Base-by-base conservation (phyloP, 2,113 vertebrate genomes). In the Cnemophilus loriae region DNA sequence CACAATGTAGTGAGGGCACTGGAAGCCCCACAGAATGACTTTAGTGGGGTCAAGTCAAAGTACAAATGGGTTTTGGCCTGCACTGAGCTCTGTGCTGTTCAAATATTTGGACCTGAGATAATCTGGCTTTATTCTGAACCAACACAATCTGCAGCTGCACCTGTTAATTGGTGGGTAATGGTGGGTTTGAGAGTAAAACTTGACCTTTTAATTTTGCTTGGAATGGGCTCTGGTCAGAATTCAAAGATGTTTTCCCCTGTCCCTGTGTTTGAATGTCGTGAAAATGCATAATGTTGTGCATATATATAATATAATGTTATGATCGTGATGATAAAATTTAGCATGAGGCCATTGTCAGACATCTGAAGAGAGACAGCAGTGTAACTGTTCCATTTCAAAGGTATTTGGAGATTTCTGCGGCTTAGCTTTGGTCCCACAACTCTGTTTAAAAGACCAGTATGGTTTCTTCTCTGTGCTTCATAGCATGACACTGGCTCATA, bases 311-410 rank as follows among this genome's bases (percentile, higher is more conserved):
- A 39, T 10, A 22, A 37, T 77, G 7, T n/a, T 65, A 23, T 42
- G 73, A 23, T 28, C 33, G 26, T 42, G 44, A 78, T 71, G 56
- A 76, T 69, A 85, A 88, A 85, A 90, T 83, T 41, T 73, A 86
- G 2, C 15, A 24, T 39, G 32, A 83, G 16, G 33, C 53, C 24
- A 6, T 39, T 84, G 37, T 81, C 49, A 88, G 65, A 70, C 39
- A 86, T 88, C 64, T 90, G 83, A 95, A 74, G 82, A 74, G 60
- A 83, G 37, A 13, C 39, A 63, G 60, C 35, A 53, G 16, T 0
- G 18, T 32, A 55, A 53, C 23, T 88, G 44, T 90, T 78, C 71
- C 16, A 68, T 91, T 85, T 95, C 88, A 96, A 95, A 93, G 59
- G 14, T 81, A 90, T 81, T 81, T 86, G 53, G 55, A 89, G 75